A percentile compares a stretch with the other conserved stretches of the same genome.
These are phyloP conservation scores for Agriopis aurantiaria DNA, from an alignment of 2,888 invertebrate genomes.

Conservation along the genomic window DNA sequence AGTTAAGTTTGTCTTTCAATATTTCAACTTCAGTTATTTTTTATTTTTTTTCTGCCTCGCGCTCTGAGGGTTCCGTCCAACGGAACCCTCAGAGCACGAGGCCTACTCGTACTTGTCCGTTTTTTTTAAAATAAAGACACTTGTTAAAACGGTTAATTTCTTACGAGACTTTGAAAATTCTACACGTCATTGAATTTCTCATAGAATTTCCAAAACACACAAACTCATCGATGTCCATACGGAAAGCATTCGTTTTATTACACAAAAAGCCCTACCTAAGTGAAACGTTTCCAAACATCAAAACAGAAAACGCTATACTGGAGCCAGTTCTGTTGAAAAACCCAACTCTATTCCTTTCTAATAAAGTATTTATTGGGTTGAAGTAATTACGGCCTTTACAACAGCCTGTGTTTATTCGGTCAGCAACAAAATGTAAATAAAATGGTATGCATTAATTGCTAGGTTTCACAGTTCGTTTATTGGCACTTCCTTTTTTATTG, in stretches of 20 bases:
- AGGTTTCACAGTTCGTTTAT: slow-evolving; percentile 75
- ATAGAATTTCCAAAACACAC: slow-evolving; percentile 59
- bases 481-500: slow-evolving; percentile 54
- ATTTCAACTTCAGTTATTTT: too few relatives aligned
- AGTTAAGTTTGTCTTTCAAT: too few relatives aligned
- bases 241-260: slow-evolving; percentile 78
- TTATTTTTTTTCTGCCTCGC: too few relatives aligned
- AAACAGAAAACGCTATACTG: slow-evolving; percentile 46
- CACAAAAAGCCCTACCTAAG: slow-evolving; percentile 70
- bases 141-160: too few relatives aligned
- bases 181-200: slow-evolving; percentile 18
- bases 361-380: slow-evolving; percentile 49
- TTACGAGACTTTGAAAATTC: too few relatives aligned
- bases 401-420: slow-evolving; percentile 47
- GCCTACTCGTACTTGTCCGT: too few relatives aligned
- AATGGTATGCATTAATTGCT: slow-evolving; percentile 76
- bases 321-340: slow-evolving; percentile 43
- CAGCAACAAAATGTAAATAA: slow-evolving; percentile 72
- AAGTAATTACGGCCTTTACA: slow-evolving; percentile 40
- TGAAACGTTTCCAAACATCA: slow-evolving; percentile 62
- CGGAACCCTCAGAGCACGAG: too few relatives aligned
- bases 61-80: too few relatives aligned
- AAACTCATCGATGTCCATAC: slow-evolving; percentile 66
- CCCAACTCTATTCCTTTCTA: slow-evolving; percentile 44
- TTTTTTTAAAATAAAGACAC: too few relatives aligned